Evolutionary conservation across 2,113 vertebrate species (phyloP).

Genomic region (Chionomys nivalis): DNA sequence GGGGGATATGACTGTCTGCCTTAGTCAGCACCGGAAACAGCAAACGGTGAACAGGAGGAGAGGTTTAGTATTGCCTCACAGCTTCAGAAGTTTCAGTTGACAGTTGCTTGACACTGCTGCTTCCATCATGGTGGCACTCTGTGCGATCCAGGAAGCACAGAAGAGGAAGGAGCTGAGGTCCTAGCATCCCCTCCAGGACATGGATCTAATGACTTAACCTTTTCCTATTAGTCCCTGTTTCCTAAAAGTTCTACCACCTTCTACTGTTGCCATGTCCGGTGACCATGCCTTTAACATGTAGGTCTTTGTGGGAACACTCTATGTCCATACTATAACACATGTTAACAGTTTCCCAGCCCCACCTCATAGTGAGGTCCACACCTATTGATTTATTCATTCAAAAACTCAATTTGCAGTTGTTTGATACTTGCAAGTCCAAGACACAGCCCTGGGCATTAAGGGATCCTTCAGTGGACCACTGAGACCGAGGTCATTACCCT

Average conservation of each 20-base stretch:
- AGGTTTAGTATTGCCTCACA: background rate
- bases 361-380: too few species aligned
- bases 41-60: background rate
- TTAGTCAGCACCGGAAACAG: background rate
- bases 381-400: background rate
- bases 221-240: background rate
- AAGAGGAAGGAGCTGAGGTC: background rate
- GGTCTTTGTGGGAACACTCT: background rate
- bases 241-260: background rate
- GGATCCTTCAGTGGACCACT: background rate
- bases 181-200: background rate
- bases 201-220: background rate
- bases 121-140: background rate
- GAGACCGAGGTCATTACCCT: background rate
- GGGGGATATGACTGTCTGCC: background rate
- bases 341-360: background rate
- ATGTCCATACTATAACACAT: background rate
- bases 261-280: background rate
- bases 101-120: background rate
- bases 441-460: background rate
- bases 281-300: background rate
- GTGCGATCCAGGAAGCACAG: background rate
- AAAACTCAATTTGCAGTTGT: background rate
- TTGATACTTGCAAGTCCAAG: accelerated
- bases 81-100: background rate